These are phyloP conservation scores for Prosopocoilus inquinatus DNA, from an alignment of 2,888 invertebrate genomes.

Conservation along the genomic window DNA sequence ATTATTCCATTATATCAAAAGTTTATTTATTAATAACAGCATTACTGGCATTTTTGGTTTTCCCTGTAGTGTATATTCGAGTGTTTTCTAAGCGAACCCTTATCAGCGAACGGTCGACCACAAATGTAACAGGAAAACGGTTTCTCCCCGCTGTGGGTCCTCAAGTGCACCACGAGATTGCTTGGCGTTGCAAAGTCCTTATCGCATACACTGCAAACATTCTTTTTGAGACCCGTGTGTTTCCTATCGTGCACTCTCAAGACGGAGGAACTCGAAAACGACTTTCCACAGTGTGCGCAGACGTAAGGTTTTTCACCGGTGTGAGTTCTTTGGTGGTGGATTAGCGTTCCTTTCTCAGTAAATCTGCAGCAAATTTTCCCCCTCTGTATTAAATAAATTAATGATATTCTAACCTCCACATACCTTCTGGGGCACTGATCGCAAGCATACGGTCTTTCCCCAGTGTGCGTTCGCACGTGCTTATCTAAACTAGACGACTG, in stretches of 20 bases:
- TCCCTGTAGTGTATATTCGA: conserved; percentile 21
- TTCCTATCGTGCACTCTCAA: conserved; percentile 34
- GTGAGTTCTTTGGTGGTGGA: conserved; percentile 35
- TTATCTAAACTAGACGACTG: conserved; percentile 38
- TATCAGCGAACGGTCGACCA: conserved; percentile 30
- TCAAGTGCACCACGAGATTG: conserved; percentile 35
- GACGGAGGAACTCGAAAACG: conserved; percentile 35
- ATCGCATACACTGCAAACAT: conserved; percentile 34
- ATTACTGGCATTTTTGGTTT: not conserved
- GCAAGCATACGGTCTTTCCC: conserved; percentile 33
- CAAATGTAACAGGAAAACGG: conserved; percentile 35
- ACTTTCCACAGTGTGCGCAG: conserved; percentile 31
- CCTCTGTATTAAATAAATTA: not conserved
- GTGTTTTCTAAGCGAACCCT: conserved; percentile 35
- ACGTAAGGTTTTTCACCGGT: conserved; percentile 35
- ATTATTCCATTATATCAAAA: not conserved
- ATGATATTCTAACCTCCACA: not conserved
- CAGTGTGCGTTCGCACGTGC: conserved; percentile 35
- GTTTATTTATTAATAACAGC: not conserved
- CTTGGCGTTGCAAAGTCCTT: conserved; percentile 38
- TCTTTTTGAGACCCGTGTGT: conserved; percentile 34
- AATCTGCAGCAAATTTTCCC: conserved; percentile 27
- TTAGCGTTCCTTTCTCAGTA: conserved; percentile 33
- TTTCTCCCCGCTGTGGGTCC: conserved; percentile 40
- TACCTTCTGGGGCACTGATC: conserved; percentile 33